Evolutionary conservation across 2,888 invertebrate genomes (phyloP), one percentile per base, ranked within the genome.

Genomic region (Cephus spinipes): DNA sequence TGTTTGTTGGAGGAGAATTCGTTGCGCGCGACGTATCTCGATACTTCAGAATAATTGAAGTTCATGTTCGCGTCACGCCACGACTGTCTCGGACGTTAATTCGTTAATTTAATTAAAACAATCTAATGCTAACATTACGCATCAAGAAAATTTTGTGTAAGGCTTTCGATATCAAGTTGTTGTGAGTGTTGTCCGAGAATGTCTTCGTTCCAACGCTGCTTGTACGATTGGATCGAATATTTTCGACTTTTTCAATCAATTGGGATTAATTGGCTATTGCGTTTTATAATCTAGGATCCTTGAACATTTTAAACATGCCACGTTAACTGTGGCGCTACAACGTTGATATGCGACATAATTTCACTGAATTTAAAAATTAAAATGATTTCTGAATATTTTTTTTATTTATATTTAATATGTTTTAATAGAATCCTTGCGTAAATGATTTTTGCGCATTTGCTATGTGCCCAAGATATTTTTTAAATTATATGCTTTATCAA

Each of bases 71-170:
- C 55, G 55, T 55, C 23, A 23, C 15, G 55, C 55, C 23, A 55
- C 55, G 55, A 23, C 9, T 23, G 9, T 55, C 55, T 55, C 9
- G 55, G 2, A 55, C 15, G 55, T 23, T 55, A 55, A 23, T 23
- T 55, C 55, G 2, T 23, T 55, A 55, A 55, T 55, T 55, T 55
- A 55, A 23, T 55, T 2, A 55, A 85, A 85, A 77, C 84, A 83
- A 84, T 84, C 82, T 84, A 83, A 84, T 85, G 83, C 82, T 85
- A 84, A 84, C 81, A 81, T 80, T 84, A 80, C 81, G 80, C 80
- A 76, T 79, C 81, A 84, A 80, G 78, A 75, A 78, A 82, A 81
- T 83, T 82, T 81, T 77, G 75, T 79, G 75, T 83, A 85, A 85
- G 78, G 77, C 81, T 83, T 85, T 84, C 82, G 83, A 83, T 82